Evolutionary conservation across 1,140 invertebrate genomes (phyloP), one percentile per base, ranked within the genome.

Genomic region (Vollenhovia emeryi): DNA sequence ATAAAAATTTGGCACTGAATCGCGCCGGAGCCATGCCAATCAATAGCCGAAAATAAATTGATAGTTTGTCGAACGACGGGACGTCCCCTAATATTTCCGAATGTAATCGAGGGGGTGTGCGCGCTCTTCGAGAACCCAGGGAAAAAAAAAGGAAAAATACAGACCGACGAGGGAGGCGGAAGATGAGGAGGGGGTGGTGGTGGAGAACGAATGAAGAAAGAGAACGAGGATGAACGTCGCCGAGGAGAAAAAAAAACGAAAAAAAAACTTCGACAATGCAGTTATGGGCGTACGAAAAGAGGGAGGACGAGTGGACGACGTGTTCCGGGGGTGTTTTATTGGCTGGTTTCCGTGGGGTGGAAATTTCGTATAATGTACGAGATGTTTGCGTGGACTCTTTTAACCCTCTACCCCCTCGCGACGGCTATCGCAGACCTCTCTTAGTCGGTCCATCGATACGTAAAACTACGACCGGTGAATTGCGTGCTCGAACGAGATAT

Each of bases 71-170:
- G 93, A 94, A 87, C 93, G 91, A 90, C 92, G 93, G 94, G 94
- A 93, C 94, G 94, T 95, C 94, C 94, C 94, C 94, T 95, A 95
- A 95, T 95, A 95, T 95, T 95, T 95, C 94, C 94, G 94, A 95
- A 93, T 94, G 93, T 95, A 95, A 95, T 95, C 93, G 94, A 94
- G 91, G 94, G 94, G 94, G 94, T 95, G 94, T 94, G 88, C 86
- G 76, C 88, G 87, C 89, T 80, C 86, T 90, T 89, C 52, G 90
- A 84, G 83, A 86, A 86, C 27, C 48, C 30, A 52, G 66, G 36
- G 27, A 80, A 57, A 85, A 74, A 62, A 55, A 79, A 84, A 85
- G 75, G 90, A 89, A 89, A 92, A 88, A 78, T 69, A 84, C 87
- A 86, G 84, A 87, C 68, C 83, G 75, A 84, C 73, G 78, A 74